These are phyloP conservation scores for Pygoscelis adeliae DNA, from an alignment of 2,113 vertebrate species.

Conservation along the genomic window DNA sequence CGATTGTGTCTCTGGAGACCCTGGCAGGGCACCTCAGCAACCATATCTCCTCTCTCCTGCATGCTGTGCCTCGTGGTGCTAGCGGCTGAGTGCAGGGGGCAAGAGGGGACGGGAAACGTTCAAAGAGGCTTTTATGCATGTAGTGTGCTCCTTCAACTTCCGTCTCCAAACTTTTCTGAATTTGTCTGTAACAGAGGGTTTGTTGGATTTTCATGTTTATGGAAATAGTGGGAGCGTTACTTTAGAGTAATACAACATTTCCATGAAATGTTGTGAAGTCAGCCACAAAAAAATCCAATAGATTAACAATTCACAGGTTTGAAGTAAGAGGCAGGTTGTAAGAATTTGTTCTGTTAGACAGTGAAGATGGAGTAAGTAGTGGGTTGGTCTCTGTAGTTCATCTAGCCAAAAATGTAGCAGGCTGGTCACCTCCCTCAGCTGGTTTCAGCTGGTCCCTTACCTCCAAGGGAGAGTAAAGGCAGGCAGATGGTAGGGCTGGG, in stretches of 20 bases:
- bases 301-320: not conserved
- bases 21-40: not conserved
- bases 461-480: not conserved
- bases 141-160: not conserved
- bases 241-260: not conserved
- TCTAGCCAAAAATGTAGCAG: not conserved
- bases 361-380: not conserved
- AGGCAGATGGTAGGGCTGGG: not conserved
- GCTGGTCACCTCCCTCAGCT: not conserved
- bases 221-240: not conserved
- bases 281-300: not conserved
- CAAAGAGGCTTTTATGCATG: not conserved
- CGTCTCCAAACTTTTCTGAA: not conserved
- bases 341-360: not conserved
- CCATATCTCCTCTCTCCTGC: not conserved
- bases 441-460: not conserved
- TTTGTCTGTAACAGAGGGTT: not conserved
- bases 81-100: fast-evolving
- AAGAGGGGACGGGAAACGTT: not conserved
- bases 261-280: not conserved
- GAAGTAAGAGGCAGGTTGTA: not conserved
- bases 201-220: not conserved
- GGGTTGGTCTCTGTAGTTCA: not conserved
- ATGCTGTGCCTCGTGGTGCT: not conserved
- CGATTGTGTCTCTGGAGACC: not conserved